Percentiles rank a stretch among this genome's conserved stretches.
phyloP scores from a whole-genome alignment of 1,140 invertebrate genomes.

The Phocides pigmalion region DNA sequence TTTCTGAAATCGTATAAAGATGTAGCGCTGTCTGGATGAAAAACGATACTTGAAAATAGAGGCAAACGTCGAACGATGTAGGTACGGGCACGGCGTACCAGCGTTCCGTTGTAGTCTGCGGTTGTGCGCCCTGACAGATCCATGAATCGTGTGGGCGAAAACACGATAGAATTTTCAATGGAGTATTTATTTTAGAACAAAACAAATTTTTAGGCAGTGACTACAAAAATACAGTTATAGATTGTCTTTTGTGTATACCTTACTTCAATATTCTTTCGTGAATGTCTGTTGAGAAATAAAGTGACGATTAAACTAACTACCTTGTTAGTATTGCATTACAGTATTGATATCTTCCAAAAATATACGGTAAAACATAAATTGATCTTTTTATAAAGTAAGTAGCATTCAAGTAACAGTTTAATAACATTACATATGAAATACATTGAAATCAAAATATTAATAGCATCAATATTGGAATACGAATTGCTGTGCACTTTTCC shows the following conservation, averaged over 20 bases:
- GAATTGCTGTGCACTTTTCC: slow-evolving; percentile 3
- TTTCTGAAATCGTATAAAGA: slow-evolving; percentile 30
- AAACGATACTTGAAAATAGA: slow-evolving; percentile 35
- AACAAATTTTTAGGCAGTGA: slow-evolving; percentile 14
- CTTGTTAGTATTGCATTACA: too few relatives aligned
- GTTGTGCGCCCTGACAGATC: slow-evolving; percentile 63
- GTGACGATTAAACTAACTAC: too few relatives aligned
- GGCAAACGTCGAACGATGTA: slow-evolving; percentile 29
- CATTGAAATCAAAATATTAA: too few relatives aligned
- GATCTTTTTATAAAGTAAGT: too few relatives aligned
- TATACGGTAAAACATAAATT: too few relatives aligned
- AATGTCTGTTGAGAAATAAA: too few relatives aligned
- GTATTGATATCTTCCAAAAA: too few relatives aligned
- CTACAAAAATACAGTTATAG: not conserved
- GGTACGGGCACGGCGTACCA: slow-evolving; percentile 31
- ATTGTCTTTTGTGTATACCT: not conserved
- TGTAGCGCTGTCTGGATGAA: slow-evolving; percentile 30
- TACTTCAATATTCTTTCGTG: too few relatives aligned
- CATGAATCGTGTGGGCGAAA: slow-evolving; percentile 60
- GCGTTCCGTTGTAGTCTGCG: slow-evolving; percentile 60
- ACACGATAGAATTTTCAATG: slow-evolving; percentile 65
- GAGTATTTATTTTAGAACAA: slow-evolving; percentile 50
- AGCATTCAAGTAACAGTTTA: too few relatives aligned
- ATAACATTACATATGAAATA: too few relatives aligned
- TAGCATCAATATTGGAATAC: too few relatives aligned